Evolutionary conservation across 2,797 vertebrate genomes (phyloP).

Genomic region (Peromyscus attwateri): DNA sequence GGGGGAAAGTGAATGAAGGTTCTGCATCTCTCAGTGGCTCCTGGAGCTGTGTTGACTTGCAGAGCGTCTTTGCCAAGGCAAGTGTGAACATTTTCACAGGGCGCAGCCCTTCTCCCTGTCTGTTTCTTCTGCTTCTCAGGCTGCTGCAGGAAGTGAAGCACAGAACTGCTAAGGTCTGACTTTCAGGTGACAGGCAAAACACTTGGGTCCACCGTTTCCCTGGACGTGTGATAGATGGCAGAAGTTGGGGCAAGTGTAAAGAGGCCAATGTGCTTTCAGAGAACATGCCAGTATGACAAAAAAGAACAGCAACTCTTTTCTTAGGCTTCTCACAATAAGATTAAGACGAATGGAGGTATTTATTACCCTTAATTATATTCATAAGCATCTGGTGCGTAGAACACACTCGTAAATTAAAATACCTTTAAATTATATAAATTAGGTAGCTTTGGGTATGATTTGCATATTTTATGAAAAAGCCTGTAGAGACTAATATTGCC

Average conservation of each 20-base stretch:
- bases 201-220: slow-evolving; percentile 59
- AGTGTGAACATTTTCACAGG: slow-evolving; percentile 55
- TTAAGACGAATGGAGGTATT: slow-evolving; percentile 85
- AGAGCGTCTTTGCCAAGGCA: slow-evolving; percentile 32
- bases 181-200: slow-evolving; percentile 68
- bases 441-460: slow-evolving; percentile 79
- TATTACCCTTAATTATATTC: slow-evolving; percentile 88
- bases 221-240: slow-evolving; percentile 56
- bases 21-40: neutral
- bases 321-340: slow-evolving; percentile 82
- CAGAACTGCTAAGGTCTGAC: slow-evolving; percentile 60
- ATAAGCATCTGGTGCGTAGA: slow-evolving; percentile 88
- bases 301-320: neutral
- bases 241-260: slow-evolving; percentile 61
- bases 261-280: slow-evolving; percentile 58
- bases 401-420: slow-evolving; percentile 86
- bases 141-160: slow-evolving; percentile 24
- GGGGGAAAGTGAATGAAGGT: neutral
- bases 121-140: slow-evolving; percentile 62
- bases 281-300: neutral
- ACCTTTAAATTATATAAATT: slow-evolving; percentile 84
- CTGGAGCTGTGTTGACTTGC: slow-evolving; percentile 58
- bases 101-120: slow-evolving; percentile 18
- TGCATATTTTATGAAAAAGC: slow-evolving; percentile 77
- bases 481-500: neutral